These are phyloP conservation scores for Lepidurus couesii DNA, from an alignment of 1,140 invertebrate species.

Conservation along the genomic window DNA sequence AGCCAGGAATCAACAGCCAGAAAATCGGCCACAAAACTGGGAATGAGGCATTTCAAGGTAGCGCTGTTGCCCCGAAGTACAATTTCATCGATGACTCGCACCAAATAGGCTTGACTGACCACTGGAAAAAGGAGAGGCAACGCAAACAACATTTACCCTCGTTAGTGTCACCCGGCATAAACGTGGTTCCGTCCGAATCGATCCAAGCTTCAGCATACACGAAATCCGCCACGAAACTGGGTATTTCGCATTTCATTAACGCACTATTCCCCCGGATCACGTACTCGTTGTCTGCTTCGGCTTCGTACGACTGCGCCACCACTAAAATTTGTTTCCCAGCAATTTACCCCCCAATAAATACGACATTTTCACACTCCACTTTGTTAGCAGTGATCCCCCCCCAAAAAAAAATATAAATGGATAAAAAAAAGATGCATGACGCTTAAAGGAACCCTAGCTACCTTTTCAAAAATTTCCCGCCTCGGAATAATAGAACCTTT, in stretches of 20 bases:
- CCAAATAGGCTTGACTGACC: slow-evolving; percentile 39
- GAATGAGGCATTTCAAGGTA: slow-evolving; percentile 85
- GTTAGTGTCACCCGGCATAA: slow-evolving; percentile 42
- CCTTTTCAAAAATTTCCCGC: neutral
- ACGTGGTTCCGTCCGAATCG: slow-evolving; percentile 64
- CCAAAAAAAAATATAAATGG: neutral
- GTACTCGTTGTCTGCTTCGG: slow-evolving; percentile 88
- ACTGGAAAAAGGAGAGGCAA: slow-evolving; percentile 36
- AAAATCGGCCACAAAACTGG: slow-evolving; percentile 84
- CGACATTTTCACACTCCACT: neutral
- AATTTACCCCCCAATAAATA: neutral
- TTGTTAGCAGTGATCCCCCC: too few species aligned
- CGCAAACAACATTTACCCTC: slow-evolving; percentile 24
- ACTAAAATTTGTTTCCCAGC: slow-evolving; percentile 49
- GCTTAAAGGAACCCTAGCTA: neutral
- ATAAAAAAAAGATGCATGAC: neutral
- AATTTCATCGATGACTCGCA: slow-evolving; percentile 70
- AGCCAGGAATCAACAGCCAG: slow-evolving; percentile 78
- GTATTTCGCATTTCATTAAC: slow-evolving; percentile 88
- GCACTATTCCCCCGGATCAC: slow-evolving; percentile 86
- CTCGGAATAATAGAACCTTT: neutral
- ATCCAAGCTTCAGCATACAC: slow-evolving; percentile 80
- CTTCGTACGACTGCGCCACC: slow-evolving; percentile 77
- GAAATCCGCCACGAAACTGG: slow-evolving; percentile 88
- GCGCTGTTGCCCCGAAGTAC: slow-evolving; percentile 81